A percentile compares a stretch with the other conserved stretches of the same genome.
phyloP scores from a whole-genome alignment of 2,888 invertebrate genomes.

The Brenthis daphne region DNA sequence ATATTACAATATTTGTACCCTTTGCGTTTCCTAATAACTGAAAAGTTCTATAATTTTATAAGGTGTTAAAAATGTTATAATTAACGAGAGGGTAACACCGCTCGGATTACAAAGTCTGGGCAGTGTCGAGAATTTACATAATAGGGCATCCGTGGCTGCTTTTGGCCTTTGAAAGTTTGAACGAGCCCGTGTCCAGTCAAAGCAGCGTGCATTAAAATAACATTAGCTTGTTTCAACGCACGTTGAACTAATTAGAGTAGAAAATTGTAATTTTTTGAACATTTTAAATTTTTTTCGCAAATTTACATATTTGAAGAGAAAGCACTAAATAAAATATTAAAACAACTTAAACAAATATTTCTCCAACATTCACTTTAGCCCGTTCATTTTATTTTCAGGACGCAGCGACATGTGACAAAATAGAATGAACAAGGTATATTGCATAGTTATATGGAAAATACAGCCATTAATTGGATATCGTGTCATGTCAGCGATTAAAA shows the following conservation, averaged over 20 bases:
- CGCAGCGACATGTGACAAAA: too few relatives aligned
- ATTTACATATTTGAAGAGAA: not conserved
- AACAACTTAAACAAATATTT: too few relatives aligned
- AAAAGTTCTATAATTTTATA: conserved; percentile 16
- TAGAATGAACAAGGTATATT: too few relatives aligned
- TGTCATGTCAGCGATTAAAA: too few relatives aligned
- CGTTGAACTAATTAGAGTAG: conserved; percentile 1
- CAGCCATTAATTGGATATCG: too few relatives aligned
- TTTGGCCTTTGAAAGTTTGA: conserved; percentile 75
- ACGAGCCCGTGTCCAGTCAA: conserved; percentile 36
- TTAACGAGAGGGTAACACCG: conserved; percentile 12
- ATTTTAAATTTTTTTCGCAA: not conserved
- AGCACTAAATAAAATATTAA: too few relatives aligned
- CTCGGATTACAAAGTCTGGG: conserved; percentile 47
- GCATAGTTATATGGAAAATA: too few relatives aligned
- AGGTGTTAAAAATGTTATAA: conserved; percentile 1
- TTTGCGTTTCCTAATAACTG: conserved; percentile 40
- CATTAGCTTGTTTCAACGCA: conserved; percentile 11
- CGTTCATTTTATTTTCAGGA: too few relatives aligned
- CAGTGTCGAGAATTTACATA: conserved; percentile 77
- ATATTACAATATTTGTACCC: not conserved
- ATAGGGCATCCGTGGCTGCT: conserved; percentile 78
- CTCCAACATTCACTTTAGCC: too few relatives aligned
- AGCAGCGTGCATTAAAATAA: conserved; percentile 16
- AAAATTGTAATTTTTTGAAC: conserved; percentile 1